A percentile compares a stretch with the other conserved stretches of the same genome.
These are phyloP conservation scores for Panurus biarmicus DNA, from an alignment of 2,113 vertebrate genomes.

Conservation along the genomic window DNA sequence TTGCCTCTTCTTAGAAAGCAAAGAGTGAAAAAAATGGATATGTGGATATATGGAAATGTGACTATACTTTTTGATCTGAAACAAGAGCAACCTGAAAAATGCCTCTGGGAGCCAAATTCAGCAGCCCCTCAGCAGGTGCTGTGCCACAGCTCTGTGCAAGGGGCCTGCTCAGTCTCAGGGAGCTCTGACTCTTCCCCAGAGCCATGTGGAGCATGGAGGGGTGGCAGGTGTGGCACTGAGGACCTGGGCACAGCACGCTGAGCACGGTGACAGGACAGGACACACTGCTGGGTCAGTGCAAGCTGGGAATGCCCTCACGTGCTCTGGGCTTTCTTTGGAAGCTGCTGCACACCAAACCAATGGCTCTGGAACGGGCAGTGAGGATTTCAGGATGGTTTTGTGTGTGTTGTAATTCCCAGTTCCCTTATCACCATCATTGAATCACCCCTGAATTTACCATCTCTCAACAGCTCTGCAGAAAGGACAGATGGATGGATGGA, in stretches of 20 bases:
- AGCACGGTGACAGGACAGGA: background rate
- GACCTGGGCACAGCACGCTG: fast-evolving
- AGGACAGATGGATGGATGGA: no score
- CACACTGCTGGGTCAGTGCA: background rate
- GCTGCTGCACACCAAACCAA: background rate
- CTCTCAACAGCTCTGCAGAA: fast-evolving
- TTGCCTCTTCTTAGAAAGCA: background rate
- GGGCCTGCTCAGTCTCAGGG: background rate
- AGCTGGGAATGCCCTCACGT: fast-evolving
- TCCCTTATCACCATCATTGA: background rate
- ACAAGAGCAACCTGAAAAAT: background rate
- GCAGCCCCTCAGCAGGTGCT: background rate
- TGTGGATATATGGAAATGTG: background rate
- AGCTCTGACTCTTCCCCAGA: background rate
- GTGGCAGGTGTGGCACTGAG: no score
- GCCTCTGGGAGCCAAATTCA: fast-evolving
- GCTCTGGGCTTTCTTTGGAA: background rate
- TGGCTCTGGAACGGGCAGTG: background rate
- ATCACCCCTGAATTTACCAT: background rate
- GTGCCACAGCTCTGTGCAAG: background rate
- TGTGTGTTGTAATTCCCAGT: background rate
- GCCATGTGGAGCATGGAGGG: background rate
- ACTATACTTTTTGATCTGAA: background rate
- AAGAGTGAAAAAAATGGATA: background rate
- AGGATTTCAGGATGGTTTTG: no score